phyloP scores from a whole-genome alignment of 2,113 vertebrate genomes.

The Pterophyllum scalare region DNA sequence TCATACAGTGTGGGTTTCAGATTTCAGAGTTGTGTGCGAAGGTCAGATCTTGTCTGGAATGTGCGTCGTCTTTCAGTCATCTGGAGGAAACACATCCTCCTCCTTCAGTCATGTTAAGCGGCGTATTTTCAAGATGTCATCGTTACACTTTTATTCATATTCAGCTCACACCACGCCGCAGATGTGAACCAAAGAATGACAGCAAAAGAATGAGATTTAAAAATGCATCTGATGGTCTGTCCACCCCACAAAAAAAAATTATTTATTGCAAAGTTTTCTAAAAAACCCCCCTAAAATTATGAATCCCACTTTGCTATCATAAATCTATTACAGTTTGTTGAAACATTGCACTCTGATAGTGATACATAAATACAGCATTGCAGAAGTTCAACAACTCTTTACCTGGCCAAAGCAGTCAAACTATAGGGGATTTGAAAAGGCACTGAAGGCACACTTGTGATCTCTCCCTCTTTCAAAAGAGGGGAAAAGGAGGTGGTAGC shows the following conservation, averaged over 20 bases:
- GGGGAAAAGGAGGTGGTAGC: slow-evolving; percentile 37
- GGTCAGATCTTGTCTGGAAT: slow-evolving; percentile 40
- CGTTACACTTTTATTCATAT: slow-evolving; percentile 36
- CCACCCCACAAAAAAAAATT: background rate
- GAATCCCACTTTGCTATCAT: background rate
- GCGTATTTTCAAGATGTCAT: slow-evolving; percentile 45
- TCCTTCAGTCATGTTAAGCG: slow-evolving; percentile 40
- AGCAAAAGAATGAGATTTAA: slow-evolving; percentile 30
- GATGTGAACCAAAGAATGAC: slow-evolving; percentile 41
- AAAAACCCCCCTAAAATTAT: background rate
- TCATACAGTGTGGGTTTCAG: background rate
- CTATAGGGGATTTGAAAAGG: slow-evolving; percentile 50
- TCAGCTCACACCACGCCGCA: slow-evolving; percentile 27
- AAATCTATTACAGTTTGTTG: background rate
- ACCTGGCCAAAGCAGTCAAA: slow-evolving; percentile 37
- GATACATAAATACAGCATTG: background rate
- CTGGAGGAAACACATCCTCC: slow-evolving; percentile 21
- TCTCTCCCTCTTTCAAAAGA: slow-evolving; percentile 50
- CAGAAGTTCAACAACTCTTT: slow-evolving; percentile 12
- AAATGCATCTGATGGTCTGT: slow-evolving; percentile 22
- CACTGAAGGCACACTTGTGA: slow-evolving; percentile 55
- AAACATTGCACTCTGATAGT: background rate
- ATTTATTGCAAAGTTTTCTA: background rate
- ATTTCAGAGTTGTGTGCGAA: slow-evolving; percentile 25
- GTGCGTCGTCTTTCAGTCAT: slow-evolving; percentile 16